Evolutionary conservation across 1,140 invertebrate species (phyloP).

Genomic region (Drosophila trapezifrons): DNA sequence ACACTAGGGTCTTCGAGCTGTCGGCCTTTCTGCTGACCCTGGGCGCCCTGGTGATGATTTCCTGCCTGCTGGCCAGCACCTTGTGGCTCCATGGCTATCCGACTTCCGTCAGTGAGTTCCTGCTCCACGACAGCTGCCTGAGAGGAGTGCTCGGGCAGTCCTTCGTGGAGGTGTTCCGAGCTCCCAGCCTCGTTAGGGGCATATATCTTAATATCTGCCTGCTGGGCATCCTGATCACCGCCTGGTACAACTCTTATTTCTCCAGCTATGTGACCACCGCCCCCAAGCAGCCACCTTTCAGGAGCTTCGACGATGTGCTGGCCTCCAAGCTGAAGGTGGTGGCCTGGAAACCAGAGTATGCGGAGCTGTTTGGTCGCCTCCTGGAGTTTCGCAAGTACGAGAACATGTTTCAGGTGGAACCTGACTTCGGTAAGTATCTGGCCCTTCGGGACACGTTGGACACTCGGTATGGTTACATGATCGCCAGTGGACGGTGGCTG

Average conservation of each 20-base stretch:
- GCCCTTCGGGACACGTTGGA: conserved; percentile 55
- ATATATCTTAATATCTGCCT: conserved; percentile 74
- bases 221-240: conserved; percentile 70
- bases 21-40: conserved; percentile 59
- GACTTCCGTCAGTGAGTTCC: conserved; percentile 46
- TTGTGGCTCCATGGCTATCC: conserved; percentile 57
- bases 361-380: conserved; percentile 55
- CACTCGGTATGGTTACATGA: conserved; percentile 66
- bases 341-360: conserved; percentile 61
- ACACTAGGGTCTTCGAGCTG: conserved; percentile 66
- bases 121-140: conserved; percentile 70
- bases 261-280: conserved; percentile 71
- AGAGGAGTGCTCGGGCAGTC: conserved; percentile 71
- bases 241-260: conserved; percentile 77
- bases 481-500: conserved; percentile 60
- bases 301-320: conserved; percentile 65
- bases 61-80: conserved; percentile 35
- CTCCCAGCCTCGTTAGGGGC: conserved; percentile 55
- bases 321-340: conserved; percentile 56
- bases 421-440: conserved; percentile 48
- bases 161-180: conserved; percentile 55
- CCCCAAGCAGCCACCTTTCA: conserved; percentile 53
- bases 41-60: conserved; percentile 44
- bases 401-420: conserved; percentile 62
- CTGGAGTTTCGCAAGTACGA: conserved; percentile 61